Base-by-base conservation (phyloP, 2,797 vertebrate genomes). In the Galago senegalensis region DNA sequence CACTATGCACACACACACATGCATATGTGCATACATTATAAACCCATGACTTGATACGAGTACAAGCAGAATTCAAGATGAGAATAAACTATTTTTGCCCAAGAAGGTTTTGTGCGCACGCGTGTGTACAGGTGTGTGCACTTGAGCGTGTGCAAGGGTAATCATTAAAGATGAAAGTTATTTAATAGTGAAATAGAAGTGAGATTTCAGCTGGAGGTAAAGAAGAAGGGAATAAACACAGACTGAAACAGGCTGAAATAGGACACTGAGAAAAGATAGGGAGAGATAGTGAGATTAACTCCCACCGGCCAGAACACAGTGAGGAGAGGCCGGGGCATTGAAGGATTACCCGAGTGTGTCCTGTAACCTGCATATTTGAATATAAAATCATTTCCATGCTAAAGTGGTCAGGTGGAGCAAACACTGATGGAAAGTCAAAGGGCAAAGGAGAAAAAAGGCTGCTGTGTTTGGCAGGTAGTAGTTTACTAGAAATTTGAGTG, bases 281-380 rank as follows among this genome's bases (percentile, higher is more conserved):
- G 25, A 72, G 34, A 21, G 16, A 40, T 40, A 76, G 1, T 18
- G 23, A 31, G 27, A 23, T 18, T 37, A 72, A 60, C 34, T 21
- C 40, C 34, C 25, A 85, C 1, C 34, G 12, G 23, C 63, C 21
- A 77, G 1, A 21, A n/a, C 72, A 20, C 34, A 61, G 1, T 5
- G 20, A 23, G 34, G 21, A 90, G 76, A 60, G 6, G 9, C 2
- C 14, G 11, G 23, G 29, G 27, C 11, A 1, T 34, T 53, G 23
- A 34, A 34, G 17, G 20, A 8, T 16, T 10, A 0, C 7, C 23
- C 34, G 53, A 10, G 49, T 34, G 58, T 60, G 29, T 17, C 88
- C 9, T n/a, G 27, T 2, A 25, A 0, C 11, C 0, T 43, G 3
- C 21, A 1, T 8, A 17, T 16, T 53, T 53, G 49, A 53, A 53